Percentiles rank a stretch among this genome's conserved stretches.
Conservation (phyloP, 2,888 invertebrate genomes). For the Volucella bombylans region DNA sequence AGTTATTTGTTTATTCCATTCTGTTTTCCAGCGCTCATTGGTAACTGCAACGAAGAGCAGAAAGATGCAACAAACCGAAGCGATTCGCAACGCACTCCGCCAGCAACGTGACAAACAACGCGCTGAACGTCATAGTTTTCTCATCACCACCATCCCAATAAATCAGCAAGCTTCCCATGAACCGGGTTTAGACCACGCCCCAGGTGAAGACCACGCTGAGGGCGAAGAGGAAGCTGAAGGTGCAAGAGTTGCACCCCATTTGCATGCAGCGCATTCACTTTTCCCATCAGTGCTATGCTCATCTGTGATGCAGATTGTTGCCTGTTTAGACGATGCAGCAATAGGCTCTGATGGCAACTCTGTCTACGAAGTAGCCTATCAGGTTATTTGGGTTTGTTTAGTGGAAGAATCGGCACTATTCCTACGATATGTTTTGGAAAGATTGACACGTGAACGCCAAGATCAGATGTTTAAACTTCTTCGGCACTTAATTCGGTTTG, state of each 20-base stretch:
- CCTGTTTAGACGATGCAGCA: conserved; percentile 96
- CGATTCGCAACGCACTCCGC: conserved; percentile 96
- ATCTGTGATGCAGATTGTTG: conserved; percentile 96
- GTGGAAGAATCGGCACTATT: conserved; percentile 99
- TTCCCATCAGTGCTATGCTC: conserved; percentile 98
- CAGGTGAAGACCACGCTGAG: conserved; percentile 93
- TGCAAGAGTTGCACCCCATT: conserved; percentile 89
- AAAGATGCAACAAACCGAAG: conserved; percentile 99
- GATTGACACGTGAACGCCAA: conserved; percentile 95
- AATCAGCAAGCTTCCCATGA: conserved; percentile 97
- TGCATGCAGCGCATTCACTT: conserved; percentile 95
- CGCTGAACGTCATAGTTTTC: conserved; percentile 96
- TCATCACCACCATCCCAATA: conserved; percentile 97
- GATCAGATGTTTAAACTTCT: conserved; percentile 96
- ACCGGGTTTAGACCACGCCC: conserved; percentile 93
- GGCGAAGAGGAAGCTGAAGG: conserved; percentile 89
- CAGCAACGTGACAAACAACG: conserved; percentile 97
- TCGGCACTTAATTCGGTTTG: conserved; percentile 95
- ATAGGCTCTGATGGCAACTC: conserved; percentile 96
- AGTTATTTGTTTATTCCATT: background rate
- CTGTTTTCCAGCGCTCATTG: conserved; percentile 89
- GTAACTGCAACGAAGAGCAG: conserved; percentile 99
- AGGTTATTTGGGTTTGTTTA: conserved; percentile 98
- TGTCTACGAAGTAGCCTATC: conserved; percentile 98
- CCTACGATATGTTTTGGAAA: conserved; percentile 96